Conservation (phyloP, 2,888 invertebrate genomes). For the Nephrotoma flavescens region DNA sequence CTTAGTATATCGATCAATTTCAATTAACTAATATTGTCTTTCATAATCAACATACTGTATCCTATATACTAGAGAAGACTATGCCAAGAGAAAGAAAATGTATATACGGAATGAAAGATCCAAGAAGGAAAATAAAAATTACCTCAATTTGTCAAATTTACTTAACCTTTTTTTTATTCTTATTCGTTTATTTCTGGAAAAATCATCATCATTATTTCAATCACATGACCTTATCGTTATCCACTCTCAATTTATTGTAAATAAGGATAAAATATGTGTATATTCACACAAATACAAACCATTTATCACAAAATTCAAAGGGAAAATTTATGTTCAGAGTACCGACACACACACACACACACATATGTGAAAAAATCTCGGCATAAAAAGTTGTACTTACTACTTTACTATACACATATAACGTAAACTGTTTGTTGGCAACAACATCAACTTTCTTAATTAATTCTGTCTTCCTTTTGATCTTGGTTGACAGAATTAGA, state of each 20-base stretch:
- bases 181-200: background rate
- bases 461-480: background rate
- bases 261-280: background rate
- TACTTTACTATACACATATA: background rate
- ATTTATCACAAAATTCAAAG: background rate
- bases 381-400: too few relatives aligned
- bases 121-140: background rate
- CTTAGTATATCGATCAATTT: background rate
- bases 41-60: background rate
- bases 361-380: background rate
- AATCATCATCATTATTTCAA: background rate
- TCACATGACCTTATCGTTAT: background rate
- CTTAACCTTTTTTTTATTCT: background rate
- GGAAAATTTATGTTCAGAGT: background rate
- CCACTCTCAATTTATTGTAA: background rate
- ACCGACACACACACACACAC: background rate
- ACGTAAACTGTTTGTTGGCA: background rate
- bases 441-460: background rate
- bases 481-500: background rate
- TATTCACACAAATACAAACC: background rate
- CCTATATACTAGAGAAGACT: background rate
- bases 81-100: background rate
- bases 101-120: background rate
- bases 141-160: background rate
- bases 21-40: background rate